phyloP scores from a whole-genome alignment of 2,797 vertebrate genomes.

The Lagocephalus sceleratus region DNA sequence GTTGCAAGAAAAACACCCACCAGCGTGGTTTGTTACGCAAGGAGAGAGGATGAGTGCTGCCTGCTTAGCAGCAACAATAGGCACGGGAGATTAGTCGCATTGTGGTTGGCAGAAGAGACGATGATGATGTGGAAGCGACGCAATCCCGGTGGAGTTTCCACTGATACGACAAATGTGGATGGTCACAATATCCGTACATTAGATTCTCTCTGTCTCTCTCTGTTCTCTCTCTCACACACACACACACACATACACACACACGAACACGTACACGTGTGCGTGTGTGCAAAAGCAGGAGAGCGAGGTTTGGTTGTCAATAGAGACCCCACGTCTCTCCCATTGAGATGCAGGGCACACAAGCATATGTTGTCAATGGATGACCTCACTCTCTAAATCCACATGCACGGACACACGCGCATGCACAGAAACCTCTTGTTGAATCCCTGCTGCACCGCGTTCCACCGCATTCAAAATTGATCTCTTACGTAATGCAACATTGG shows the following conservation, averaged over 20 bases:
- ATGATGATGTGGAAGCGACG: conserved; percentile 32
- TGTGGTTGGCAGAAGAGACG: conserved; percentile 19
- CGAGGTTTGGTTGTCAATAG: conserved; percentile 39
- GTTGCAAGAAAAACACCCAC: conserved; percentile 56
- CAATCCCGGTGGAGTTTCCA: conserved; percentile 25
- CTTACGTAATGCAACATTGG: no score
- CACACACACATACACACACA: no score
- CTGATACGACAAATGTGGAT: neutral
- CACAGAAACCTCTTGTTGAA: neutral
- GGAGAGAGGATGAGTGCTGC: conserved; percentile 31
- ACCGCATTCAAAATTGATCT: neutral
- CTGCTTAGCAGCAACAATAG: conserved; percentile 45
- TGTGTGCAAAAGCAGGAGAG: neutral
- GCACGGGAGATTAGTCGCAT: conserved; percentile 46
- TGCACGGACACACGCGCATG: neutral
- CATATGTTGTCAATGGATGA: conserved; percentile 21
- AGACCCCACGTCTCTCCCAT: conserved; percentile 31
- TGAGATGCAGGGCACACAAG: conserved; percentile 53
- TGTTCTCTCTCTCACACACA: neutral
- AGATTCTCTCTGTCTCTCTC: no score
- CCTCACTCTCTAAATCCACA: conserved; percentile 2
- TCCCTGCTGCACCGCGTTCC: neutral
- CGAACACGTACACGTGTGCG: neutral
- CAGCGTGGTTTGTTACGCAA: conserved; percentile 62
- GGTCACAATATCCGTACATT: no score